Percentiles rank a stretch among this genome's conserved stretches.
Conservation (phyloP, 2,113 vertebrate species). For the Sarotherodon lohbergeri region DNA sequence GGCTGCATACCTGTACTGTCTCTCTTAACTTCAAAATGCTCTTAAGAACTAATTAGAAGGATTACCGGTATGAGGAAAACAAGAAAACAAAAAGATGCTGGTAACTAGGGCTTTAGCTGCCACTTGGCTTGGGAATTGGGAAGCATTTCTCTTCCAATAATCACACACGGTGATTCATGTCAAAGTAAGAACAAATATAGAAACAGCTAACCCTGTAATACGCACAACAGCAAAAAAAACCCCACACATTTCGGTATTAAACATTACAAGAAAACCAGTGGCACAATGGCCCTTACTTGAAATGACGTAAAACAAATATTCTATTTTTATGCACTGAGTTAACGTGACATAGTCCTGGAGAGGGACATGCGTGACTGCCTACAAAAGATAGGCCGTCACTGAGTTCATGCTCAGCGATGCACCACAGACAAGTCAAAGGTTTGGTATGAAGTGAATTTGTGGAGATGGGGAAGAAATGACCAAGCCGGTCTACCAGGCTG, state of each 20-base stretch:
- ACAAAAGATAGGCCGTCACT: neutral
- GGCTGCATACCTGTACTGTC: neutral
- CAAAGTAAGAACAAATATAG: neutral
- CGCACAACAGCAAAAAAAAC: neutral
- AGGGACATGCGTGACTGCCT: neutral
- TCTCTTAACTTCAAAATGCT: neutral
- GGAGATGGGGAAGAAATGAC: neutral
- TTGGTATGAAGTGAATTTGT: neutral
- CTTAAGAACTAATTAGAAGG: neutral
- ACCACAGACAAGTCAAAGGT: neutral
- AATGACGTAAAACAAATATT: neutral
- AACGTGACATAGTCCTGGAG: neutral
- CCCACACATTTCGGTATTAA: neutral
- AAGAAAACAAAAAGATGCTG: neutral
- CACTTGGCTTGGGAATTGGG: neutral
- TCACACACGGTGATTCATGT: neutral
- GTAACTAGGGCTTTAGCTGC: neutral
- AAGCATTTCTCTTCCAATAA: neutral
- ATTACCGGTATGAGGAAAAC: neutral
- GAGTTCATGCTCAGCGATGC: neutral
- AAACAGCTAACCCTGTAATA: neutral
- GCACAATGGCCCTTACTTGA: neutral
- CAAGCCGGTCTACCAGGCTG: slow-evolving; percentile 26
- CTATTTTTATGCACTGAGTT: neutral
- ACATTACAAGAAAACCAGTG: neutral